Conservation (phyloP, 2,888 invertebrate species). For the Pandemis corylana region DNA sequence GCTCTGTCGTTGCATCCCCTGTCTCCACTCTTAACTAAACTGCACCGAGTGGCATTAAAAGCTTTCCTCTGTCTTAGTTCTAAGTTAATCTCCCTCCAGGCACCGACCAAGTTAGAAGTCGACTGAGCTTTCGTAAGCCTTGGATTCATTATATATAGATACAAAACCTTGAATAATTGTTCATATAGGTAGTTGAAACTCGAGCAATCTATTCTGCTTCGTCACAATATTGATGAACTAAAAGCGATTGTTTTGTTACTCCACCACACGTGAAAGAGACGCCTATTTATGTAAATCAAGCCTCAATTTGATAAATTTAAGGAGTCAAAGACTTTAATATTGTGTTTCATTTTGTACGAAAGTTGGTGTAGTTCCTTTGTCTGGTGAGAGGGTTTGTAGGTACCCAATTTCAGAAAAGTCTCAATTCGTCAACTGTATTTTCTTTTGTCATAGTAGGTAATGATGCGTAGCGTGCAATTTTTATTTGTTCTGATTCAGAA, state of each 20-base stretch:
- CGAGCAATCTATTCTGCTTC: neutral
- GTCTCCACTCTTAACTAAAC: neutral
- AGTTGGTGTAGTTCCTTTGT: too few species aligned
- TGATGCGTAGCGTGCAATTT: too few species aligned
- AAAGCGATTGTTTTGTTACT: too few species aligned
- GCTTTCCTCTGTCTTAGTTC: slow-evolving; percentile 26
- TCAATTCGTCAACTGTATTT: too few species aligned
- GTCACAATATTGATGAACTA: neutral
- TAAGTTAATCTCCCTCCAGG: slow-evolving; percentile 18
- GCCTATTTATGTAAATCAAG: too few species aligned
- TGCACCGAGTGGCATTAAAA: slow-evolving; percentile 12
- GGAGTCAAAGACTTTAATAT: too few species aligned
- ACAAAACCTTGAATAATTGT: neutral
- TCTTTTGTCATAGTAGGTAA: neutral
- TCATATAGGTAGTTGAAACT: neutral
- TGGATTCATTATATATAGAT: neutral
- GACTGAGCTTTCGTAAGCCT: neutral
- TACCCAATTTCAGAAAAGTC: too few species aligned
- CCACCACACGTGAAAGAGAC: too few species aligned
- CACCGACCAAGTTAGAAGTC: neutral
- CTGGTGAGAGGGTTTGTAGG: too few species aligned
- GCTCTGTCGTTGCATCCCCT: neutral
- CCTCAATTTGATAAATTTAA: too few species aligned
- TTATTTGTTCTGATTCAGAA: neutral
- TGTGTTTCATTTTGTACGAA: too few species aligned